These are phyloP conservation scores for Chrysaora quinquecirrha DNA, from an alignment of 30 jellyfish, hydroid and myxozoan species.

Conservation along the genomic window DNA sequence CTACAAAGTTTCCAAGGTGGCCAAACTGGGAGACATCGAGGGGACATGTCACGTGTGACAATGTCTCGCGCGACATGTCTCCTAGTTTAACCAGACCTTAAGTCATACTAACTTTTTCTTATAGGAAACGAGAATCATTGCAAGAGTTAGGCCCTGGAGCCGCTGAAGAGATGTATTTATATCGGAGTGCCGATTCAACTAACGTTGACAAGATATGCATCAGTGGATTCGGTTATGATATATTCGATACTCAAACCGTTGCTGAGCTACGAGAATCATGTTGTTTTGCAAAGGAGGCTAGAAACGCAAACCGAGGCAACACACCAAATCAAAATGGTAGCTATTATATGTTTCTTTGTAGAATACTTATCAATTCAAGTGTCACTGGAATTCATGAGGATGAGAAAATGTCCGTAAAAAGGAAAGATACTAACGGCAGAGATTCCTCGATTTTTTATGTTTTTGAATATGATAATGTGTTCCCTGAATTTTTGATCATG, in stretches of 20 bases:
- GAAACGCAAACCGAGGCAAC: constrained; percentile 29
- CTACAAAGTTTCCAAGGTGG: no score
- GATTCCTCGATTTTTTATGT: neutral
- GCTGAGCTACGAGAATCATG: neutral
- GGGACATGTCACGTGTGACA: no score
- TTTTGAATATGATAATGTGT: neutral
- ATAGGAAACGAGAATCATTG: constrained; percentile 40
- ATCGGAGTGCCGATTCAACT: constrained; percentile 15
- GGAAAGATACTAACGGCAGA: neutral
- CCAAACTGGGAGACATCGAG: no score
- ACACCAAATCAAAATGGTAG: constrained; percentile 17
- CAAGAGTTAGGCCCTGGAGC: constrained; percentile 10
- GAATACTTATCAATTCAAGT: constrained; percentile 25
- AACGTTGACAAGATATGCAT: constrained; percentile 29
- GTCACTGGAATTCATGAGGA: constrained; percentile 4
- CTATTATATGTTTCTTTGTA: constrained; percentile 43
- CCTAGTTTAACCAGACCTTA: no score
- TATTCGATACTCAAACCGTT: neutral
- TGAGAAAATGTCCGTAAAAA: neutral
- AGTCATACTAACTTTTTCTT: no score
- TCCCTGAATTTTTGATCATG: neutral
- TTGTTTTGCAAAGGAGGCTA: constrained; percentile 52
- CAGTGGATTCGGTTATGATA: constrained; percentile 38
- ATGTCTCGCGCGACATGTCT: no score
- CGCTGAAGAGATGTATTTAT: constrained; percentile 33